Percentiles rank a stretch among this genome's conserved stretches.
Evolutionary conservation across 2,797 vertebrate species (phyloP).

Genomic region (Babyrousa celebensis): DNA sequence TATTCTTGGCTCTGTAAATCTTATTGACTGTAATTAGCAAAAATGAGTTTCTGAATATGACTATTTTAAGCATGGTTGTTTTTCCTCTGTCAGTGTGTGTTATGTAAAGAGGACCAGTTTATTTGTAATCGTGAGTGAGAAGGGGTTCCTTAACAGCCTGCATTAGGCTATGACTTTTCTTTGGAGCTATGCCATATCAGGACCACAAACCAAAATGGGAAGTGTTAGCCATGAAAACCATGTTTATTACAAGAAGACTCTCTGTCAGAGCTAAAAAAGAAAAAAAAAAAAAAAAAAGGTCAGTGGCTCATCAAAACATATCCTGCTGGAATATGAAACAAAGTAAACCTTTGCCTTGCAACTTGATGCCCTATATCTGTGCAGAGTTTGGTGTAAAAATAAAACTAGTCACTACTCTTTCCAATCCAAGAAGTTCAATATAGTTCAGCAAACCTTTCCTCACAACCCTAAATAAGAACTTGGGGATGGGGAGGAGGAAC

Average conservation of each 20-base stretch:
- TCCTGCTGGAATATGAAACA: neutral
- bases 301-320: neutral
- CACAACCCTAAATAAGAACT: neutral
- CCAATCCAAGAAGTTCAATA: slow-evolving; percentile 56
- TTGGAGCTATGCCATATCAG: neutral
- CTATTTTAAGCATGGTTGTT: slow-evolving; percentile 35
- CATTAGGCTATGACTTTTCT: neutral
- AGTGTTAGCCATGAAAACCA: neutral
- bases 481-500: neutral
- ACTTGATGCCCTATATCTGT: slow-evolving; percentile 1
- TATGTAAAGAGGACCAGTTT: neutral
- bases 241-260: slow-evolving; percentile 9
- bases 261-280: slow-evolving; percentile 1
- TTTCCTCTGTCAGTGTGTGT: slow-evolving; percentile 35
- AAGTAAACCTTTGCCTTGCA: slow-evolving; percentile 65
- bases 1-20: slow-evolving; percentile 43
- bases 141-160: neutral
- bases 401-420: slow-evolving; percentile 60
- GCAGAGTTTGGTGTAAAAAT: slow-evolving; percentile 78
- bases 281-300: neutral
- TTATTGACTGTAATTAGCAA: slow-evolving; percentile 64
- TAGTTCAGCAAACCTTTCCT: slow-evolving; percentile 25
- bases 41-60: neutral
- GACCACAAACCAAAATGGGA: slow-evolving; percentile 32
- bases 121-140: neutral